Evolutionary conservation across 2,888 invertebrate genomes (phyloP).

Genomic region (Sclerodermus sp.): DNA sequence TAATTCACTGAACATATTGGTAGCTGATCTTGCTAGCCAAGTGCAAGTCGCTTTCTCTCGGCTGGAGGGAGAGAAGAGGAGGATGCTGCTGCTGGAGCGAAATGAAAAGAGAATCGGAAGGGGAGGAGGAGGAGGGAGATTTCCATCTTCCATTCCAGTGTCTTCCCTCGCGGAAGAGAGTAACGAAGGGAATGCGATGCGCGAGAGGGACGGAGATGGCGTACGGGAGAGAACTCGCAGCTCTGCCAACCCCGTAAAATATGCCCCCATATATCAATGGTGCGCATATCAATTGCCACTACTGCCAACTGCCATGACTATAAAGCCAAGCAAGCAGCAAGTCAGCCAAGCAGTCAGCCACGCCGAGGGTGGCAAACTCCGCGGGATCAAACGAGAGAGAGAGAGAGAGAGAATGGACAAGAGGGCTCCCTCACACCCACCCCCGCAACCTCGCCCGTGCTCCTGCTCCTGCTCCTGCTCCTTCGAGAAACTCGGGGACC

Average conservation of each 20-base stretch:
- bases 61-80: not conserved
- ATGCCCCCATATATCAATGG: slow-evolving; percentile 41
- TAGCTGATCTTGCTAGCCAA: slow-evolving; percentile 26
- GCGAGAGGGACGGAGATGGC: slow-evolving; percentile 3
- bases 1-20: slow-evolving; percentile 34
- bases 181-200: not conserved
- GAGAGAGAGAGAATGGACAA: slow-evolving; percentile 9
- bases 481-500: slow-evolving; percentile 3
- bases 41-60: not conserved
- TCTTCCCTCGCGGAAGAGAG: not conserved
- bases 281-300: slow-evolving; percentile 43
- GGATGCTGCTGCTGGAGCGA: slow-evolving; percentile 1
- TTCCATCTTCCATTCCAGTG: no score
- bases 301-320: slow-evolving; percentile 42
- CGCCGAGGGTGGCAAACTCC: slow-evolving; percentile 19
- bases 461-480: no score
- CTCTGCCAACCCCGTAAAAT: slow-evolving; percentile 39
- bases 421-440: no score
- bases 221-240: slow-evolving; percentile 27
- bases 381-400: not conserved
- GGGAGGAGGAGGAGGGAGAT: not conserved
- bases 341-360: slow-evolving; percentile 19
- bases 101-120: not conserved
- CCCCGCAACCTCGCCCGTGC: no score
- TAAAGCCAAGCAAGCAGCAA: slow-evolving; percentile 27